Base-by-base conservation (phyloP, 2,888 invertebrate genomes). In the Acholoe squamosa region DNA sequence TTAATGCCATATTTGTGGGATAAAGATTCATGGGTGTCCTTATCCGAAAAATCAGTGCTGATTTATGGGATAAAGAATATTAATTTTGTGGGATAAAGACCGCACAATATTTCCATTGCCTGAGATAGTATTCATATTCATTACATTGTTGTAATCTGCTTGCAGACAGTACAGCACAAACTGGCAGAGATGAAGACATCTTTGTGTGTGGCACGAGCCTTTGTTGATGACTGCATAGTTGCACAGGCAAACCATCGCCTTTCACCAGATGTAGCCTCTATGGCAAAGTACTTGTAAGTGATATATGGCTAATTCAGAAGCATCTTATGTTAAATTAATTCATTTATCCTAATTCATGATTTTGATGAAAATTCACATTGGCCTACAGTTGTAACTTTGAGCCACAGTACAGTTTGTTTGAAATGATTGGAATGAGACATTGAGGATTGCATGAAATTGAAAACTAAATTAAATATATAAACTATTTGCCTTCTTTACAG, bases 181-280 rank as follows among this genome's bases (percentile, higher is more conserved):
- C 93, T 96, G 90, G 96, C 96, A 0, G 96, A 96, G 92, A 92
- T 96, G 92, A 96, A 96, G 93, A 96, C 96, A 3, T 94, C 95
- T 25, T 94, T 96, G 14, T 94, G 95, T 91, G 95, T 96, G 3
- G 94, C 93, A 0, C 93, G 96, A 84, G 94, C 96, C 34, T 96
- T 96, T 92, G 92, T 95, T 28, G 96, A 96, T 92, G 94, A 95
- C 91, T 96, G 96, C 92, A 91, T 96, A 7, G 93, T 94, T 28
- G 93, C 96, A 22, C 96, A 96, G 92, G 93, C 94, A 90, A 90
- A 92, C 0, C 92, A 93, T 22, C 93, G 94, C 61, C 94, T 96
- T 25, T 96, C 96, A 91, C 93, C 94, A 10, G 93, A 93, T 54
- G 94, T 94, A 91, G 96, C 96, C n/a, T 96, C 96, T 22, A 96